Evolutionary conservation across 2,888 invertebrate genomes (phyloP), one percentile per base, ranked within the genome.

Genomic region (Cerceris rybyensis): DNA sequence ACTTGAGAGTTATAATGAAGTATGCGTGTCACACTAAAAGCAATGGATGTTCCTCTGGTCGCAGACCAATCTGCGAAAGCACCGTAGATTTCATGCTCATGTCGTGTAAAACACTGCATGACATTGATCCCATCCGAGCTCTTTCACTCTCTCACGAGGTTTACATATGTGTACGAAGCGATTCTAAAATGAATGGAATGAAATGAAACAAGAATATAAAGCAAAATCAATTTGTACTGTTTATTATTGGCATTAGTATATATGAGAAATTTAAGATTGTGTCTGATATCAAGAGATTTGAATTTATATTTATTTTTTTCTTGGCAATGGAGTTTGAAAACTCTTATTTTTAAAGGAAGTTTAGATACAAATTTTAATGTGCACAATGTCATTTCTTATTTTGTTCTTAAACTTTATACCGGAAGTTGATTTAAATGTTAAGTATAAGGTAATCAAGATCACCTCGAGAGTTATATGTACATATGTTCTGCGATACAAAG

Each of bases 111-210:
- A 76, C 76, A 65, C 16, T 16, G 63, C 16, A 9, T 69, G 55
- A 72, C 72, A 78, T 75, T 66, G 75, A 78, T 75, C 67, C 61
- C n/a, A 11, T 41, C 66, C 66, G 58, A 70, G 43, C 68, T 64
- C 68, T 70, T 80, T 77, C 68, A 60, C 73, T 68, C 73, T 73
- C 70, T 76, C 79, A 76, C 69, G 72, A 64, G 64, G 65, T 58
- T 76, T 59, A 54, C 50, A 14, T 66, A 50, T 58, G 57, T 60
- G 5, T 6, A 42, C 54, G 61, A 43, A 39, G 2, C 63, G 50
- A 46, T 50, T 42, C 52, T n/a, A 17, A 2, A 11, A 11, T 46
- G 46, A 46, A 46, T 11, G 11, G 6, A 5, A 46, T 2, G 2
- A 28, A 28, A 28, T 28, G 28, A 28, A 28, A 28, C 28, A 28